Conservation (phyloP, 37 sponge, comb jelly and placozoan genomes). For the Theonella swinhoei region DNA sequence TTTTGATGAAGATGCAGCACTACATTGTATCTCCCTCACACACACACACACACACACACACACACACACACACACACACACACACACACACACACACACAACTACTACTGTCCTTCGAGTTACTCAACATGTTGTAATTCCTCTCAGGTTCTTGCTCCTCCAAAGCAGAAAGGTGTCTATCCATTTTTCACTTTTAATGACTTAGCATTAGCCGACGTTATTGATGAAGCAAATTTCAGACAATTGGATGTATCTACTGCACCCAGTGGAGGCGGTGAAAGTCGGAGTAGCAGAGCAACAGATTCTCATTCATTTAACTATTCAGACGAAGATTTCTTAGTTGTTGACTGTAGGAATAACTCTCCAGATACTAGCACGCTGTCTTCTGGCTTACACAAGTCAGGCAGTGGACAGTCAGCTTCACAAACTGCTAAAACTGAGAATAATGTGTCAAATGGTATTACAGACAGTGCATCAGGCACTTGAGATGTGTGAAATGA, state of each 20-base stretch:
- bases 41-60: background rate
- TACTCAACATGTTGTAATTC: too few relatives aligned
- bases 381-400: too few relatives aligned
- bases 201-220: background rate
- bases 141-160: conserved; percentile 72
- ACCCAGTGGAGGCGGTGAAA: background rate
- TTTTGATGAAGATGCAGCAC: background rate
- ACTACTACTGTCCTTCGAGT: too few relatives aligned
- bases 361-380: background rate
- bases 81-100: too few relatives aligned
- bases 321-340: conserved; percentile 52
- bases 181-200: conserved; percentile 84
- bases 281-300: background rate
- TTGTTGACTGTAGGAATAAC: conserved; percentile 43
- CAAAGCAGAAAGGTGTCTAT: conserved; percentile 69
- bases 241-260: background rate
- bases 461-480: too few relatives aligned
- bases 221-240: conserved; percentile 5
- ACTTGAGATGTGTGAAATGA: too few relatives aligned
- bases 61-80: background rate
- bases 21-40: too few relatives aligned
- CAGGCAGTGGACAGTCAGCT: too few relatives aligned
- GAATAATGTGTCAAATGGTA: too few relatives aligned
- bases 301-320: background rate
- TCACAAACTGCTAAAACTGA: too few relatives aligned